These are phyloP conservation scores for Podotricha telesiphe DNA, from an alignment of 2,888 invertebrate genomes.

Conservation along the genomic window DNA sequence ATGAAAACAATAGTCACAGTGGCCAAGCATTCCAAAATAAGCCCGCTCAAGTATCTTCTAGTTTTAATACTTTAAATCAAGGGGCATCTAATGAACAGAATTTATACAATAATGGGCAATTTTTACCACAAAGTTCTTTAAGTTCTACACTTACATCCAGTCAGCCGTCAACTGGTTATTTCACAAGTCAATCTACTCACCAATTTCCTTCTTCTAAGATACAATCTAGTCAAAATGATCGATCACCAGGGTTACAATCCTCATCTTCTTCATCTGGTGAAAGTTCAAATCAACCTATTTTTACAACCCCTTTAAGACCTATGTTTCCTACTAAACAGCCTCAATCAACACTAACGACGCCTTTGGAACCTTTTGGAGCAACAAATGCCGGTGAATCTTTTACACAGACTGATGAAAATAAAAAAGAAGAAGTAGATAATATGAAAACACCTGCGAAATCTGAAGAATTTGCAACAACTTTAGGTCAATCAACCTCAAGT, in stretches of 20 bases:
- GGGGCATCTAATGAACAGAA: not conserved
- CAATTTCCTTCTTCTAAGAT: not conserved
- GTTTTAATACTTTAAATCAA: not conserved
- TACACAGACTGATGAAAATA: not conserved
- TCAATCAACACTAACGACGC: constrained; percentile 58
- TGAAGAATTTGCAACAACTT: not conserved
- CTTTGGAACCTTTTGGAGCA: constrained; percentile 50
- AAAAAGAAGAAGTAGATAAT: constrained; percentile 9
- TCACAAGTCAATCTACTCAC: not conserved
- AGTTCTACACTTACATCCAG: not conserved
- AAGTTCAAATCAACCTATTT: constrained; percentile 31
- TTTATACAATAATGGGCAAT: constrained; percentile 4
- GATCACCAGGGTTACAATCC: constrained; percentile 3
- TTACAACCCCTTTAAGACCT: constrained; percentile 44
- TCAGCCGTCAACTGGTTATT: constrained; percentile 9
- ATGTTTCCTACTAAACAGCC: constrained; percentile 52
- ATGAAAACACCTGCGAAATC: not conserved
- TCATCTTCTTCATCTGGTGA: constrained; percentile 21
- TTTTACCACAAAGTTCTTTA: constrained; percentile 9
- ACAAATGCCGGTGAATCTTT: not conserved
- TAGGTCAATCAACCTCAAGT: constrained; percentile 13
- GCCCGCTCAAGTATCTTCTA: not conserved
- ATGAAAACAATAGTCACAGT: not conserved
- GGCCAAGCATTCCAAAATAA: constrained; percentile 8
- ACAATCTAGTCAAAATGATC: constrained; percentile 21